Conservation (phyloP, 1,140 invertebrate genomes). For the Formica exsecta region DNA sequence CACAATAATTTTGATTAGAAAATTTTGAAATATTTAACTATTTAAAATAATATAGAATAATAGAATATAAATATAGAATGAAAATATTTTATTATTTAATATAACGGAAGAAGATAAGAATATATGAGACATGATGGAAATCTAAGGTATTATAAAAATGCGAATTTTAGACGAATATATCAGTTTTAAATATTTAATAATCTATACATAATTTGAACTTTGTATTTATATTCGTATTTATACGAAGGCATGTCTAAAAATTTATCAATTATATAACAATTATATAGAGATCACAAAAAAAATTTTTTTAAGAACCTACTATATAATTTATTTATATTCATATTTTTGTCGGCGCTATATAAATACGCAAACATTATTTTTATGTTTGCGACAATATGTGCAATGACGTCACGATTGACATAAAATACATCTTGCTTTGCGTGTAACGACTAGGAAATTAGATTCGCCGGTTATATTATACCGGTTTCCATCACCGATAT, state of each 20-base stretch:
- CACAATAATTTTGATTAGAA: neutral
- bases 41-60: too few relatives aligned
- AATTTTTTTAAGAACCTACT: too few relatives aligned
- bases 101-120: neutral
- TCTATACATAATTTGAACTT: neutral
- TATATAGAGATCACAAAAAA: neutral
- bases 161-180: neutral
- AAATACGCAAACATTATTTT: neutral
- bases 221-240: too few relatives aligned
- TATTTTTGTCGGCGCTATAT: neutral
- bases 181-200: neutral
- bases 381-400: neutral
- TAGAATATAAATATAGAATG: too few relatives aligned
- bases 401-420: neutral
- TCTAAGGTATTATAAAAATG: neutral
- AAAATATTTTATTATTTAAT: too few relatives aligned
- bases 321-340: neutral
- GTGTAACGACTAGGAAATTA: neutral
- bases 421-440: neutral
- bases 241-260: neutral
- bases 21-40: neutral
- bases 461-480: neutral
- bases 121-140: neutral
- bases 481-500: conserved; percentile 4
- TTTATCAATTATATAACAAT: neutral